These are phyloP conservation scores for Geothlypis trichas DNA, from an alignment of 2,113 vertebrate species.

Conservation along the genomic window DNA sequence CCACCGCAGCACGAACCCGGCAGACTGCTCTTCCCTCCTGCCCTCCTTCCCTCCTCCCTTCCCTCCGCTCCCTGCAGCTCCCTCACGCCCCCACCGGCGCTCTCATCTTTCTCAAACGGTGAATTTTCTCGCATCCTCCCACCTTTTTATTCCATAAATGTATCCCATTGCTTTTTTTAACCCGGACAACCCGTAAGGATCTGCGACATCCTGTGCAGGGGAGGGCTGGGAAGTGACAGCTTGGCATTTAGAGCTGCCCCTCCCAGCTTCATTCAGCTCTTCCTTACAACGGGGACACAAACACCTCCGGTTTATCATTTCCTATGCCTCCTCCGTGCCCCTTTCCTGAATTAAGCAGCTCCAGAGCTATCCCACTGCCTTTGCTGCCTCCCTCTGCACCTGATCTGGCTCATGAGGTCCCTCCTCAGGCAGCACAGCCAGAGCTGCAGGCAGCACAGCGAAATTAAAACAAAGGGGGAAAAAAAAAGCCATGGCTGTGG, in stretches of 20 bases:
- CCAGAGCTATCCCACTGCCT: background rate
- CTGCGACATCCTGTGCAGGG: background rate
- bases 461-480: background rate
- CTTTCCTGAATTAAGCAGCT: background rate
- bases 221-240: background rate
- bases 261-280: background rate
- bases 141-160: slow-evolving; percentile 20
- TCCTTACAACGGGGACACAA: background rate
- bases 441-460: background rate
- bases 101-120: background rate
- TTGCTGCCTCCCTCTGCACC: background rate
- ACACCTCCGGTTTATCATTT: background rate
- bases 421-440: background rate
- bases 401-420: background rate
- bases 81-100: background rate
- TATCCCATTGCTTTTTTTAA: background rate
- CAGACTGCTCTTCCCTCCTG: background rate
- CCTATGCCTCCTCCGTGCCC: background rate
- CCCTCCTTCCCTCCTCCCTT: background rate
- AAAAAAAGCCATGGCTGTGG: background rate
- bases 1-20: background rate
- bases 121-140: slow-evolving; percentile 38
- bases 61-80: background rate
- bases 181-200: background rate
- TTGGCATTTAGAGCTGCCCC: background rate